These are phyloP conservation scores for Micropterix aruncella DNA, from an alignment of 2,888 invertebrate species.

Conservation along the genomic window DNA sequence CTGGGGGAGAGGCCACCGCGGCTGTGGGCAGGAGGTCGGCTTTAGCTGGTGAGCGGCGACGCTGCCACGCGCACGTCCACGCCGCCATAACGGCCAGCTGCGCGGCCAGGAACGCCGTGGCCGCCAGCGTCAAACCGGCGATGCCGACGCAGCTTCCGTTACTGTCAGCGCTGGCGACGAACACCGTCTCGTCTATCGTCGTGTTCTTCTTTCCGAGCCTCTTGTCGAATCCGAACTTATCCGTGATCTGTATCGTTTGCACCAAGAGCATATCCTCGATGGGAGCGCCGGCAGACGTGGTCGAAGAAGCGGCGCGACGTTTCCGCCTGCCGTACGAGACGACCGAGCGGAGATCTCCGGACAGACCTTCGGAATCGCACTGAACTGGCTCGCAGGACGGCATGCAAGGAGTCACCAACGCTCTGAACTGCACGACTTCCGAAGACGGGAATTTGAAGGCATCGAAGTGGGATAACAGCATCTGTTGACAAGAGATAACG, in stretches of 20 bases:
- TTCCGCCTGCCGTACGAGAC: conserved; percentile 74
- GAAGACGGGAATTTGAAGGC: conserved; percentile 95
- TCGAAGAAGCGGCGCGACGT: conserved; percentile 59
- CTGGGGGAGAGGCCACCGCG: conserved; percentile 39
- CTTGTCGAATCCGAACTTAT: conserved; percentile 78
- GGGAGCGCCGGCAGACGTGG: conserved; percentile 35
- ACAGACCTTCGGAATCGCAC: conserved; percentile 72
- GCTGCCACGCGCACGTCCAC: conserved; percentile 82
- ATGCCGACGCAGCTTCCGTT: conserved; percentile 57
- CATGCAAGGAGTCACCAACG: conserved; percentile 90
- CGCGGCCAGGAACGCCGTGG: conserved; percentile 71
- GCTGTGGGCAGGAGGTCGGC: conserved; percentile 53
- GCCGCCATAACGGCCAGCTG: conserved; percentile 78
- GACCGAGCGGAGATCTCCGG: conserved; percentile 69
- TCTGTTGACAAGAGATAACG: conserved; percentile 47
- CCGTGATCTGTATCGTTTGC: conserved; percentile 84
- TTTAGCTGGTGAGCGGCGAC: conserved; percentile 53
- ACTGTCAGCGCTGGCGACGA: conserved; percentile 47
- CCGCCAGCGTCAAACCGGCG: conserved; percentile 71
- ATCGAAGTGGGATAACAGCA: conserved; percentile 81
- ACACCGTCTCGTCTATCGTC: conserved; percentile 55
- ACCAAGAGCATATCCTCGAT: conserved; percentile 76
- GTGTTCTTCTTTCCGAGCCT: conserved; percentile 40
- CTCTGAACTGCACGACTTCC: conserved; percentile 89
- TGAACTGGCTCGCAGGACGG: conserved; percentile 86